Evolutionary conservation across 2,113 vertebrate species (phyloP).

Genomic region (Macquaria ambigua): DNA sequence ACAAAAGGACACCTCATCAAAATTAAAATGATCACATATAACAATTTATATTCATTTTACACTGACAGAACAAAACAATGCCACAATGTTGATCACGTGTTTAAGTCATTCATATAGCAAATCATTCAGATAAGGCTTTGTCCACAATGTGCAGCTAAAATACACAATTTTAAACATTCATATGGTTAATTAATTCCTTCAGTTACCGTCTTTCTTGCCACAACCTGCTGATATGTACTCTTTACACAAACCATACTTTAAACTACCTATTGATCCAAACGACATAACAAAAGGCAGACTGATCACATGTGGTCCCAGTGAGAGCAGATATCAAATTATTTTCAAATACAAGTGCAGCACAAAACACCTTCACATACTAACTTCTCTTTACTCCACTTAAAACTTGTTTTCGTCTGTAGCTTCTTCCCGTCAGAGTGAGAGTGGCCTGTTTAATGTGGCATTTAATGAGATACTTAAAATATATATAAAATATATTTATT

Average conservation of each 20-base stretch:
- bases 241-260: conserved; percentile 25
- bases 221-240: conserved; percentile 44
- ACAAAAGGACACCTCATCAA: conserved; percentile 29
- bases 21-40: conserved; percentile 44
- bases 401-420: background rate
- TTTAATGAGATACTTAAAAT: conserved; percentile 1
- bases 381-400: conserved; percentile 29
- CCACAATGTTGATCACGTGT: conserved; percentile 39
- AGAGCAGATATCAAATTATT: conserved; percentile 24
- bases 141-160: conserved; percentile 69
- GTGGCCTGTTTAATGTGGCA: background rate
- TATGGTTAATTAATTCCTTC: conserved; percentile 56
- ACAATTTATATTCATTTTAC: conserved; percentile 48
- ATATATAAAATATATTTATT: background rate
- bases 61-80: conserved; percentile 52
- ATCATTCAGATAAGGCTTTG: conserved; percentile 77
- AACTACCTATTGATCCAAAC: conserved; percentile 41
- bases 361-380: conserved; percentile 41
- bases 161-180: conserved; percentile 74
- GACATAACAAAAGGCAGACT: conserved; percentile 44
- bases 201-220: background rate
- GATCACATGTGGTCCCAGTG: conserved; percentile 57
- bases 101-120: conserved; percentile 60
- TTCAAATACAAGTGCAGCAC: conserved; percentile 45
- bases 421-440: conserved; percentile 4